These are phyloP conservation scores for Triplophysa rosa DNA, from an alignment of 2,113 vertebrate genomes.

Conservation along the genomic window DNA sequence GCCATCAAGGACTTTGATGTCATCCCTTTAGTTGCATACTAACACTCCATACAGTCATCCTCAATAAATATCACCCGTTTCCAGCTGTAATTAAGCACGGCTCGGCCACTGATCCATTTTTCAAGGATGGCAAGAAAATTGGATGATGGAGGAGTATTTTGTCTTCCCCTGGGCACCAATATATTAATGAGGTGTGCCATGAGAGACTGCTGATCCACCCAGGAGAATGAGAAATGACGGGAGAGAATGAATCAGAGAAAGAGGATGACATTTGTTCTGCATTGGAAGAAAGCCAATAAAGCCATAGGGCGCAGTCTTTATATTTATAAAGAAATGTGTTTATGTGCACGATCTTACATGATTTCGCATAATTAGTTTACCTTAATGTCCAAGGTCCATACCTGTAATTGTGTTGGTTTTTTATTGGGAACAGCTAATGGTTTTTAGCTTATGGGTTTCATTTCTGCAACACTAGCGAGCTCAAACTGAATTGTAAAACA, in stretches of 20 bases:
- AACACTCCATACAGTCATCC: conserved; percentile 32
- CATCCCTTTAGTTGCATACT: conserved; percentile 26
- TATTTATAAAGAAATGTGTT: not conserved
- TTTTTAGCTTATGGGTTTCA: too few relatives aligned
- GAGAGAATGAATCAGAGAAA: not conserved
- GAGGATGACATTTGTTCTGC: conserved; percentile 6
- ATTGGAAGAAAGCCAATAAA: conserved; percentile 11
- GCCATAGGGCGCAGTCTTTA: not conserved
- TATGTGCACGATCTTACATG: not conserved
- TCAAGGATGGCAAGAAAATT: conserved; percentile 45
- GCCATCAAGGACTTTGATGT: conserved; percentile 26
- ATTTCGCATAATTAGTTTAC: not conserved
- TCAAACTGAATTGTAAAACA: too few relatives aligned
- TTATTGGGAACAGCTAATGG: not conserved
- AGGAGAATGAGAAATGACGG: conserved; percentile 8
- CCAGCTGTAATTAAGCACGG: conserved; percentile 49
- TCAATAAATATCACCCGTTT: conserved; percentile 29
- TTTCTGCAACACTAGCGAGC: too few relatives aligned
- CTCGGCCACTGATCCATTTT: conserved; percentile 45
- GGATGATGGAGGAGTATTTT: conserved; percentile 52
- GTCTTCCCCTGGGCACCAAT: conserved; percentile 48
- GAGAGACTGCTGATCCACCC: conserved; percentile 44
- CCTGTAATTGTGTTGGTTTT: not conserved
- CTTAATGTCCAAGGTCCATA: not conserved
- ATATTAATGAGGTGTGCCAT: conserved; percentile 53